Evolutionary conservation across 2,888 invertebrate species (phyloP).

Genomic region (Oasisia sp.): DNA sequence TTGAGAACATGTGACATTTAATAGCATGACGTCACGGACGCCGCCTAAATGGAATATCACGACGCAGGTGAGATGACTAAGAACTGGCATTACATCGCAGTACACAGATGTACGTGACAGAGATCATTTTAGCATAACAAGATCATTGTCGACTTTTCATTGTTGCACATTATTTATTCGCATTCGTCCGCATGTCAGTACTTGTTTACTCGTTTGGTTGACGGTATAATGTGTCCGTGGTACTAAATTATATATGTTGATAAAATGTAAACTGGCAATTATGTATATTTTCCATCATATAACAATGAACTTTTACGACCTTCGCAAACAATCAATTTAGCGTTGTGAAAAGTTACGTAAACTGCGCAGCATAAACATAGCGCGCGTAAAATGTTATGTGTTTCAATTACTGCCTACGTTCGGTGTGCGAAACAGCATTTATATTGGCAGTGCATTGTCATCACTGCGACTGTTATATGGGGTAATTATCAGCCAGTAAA

Average conservation of each 20-base stretch:
- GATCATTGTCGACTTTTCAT: not conserved
- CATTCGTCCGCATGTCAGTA: not conserved
- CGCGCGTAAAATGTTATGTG: too few relatives aligned
- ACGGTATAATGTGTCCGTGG: not conserved
- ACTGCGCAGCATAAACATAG: not conserved
- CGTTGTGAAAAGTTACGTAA: not conserved
- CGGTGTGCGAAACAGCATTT: too few relatives aligned
- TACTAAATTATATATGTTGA: not conserved
- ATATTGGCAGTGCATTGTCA: too few relatives aligned
- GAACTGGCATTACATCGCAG: constrained; percentile 5
- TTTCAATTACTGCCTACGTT: too few relatives aligned
- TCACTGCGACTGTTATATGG: too few relatives aligned
- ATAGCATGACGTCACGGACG: not conserved
- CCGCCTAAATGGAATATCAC: not conserved
- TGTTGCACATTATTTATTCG: not conserved
- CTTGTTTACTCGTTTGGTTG: not conserved
- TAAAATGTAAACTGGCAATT: not conserved
- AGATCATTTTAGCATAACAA: not conserved
- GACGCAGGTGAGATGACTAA: not conserved
- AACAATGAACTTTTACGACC: not conserved
- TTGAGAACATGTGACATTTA: not conserved
- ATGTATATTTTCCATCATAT: not conserved
- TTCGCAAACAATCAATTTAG: not conserved
- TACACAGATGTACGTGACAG: not conserved
- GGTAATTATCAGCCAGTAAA: too few relatives aligned